Percentiles rank a stretch among this genome's conserved stretches.
These are phyloP conservation scores for Chaetodon auriga DNA, from an alignment of 2,113 vertebrate species.

Conservation along the genomic window DNA sequence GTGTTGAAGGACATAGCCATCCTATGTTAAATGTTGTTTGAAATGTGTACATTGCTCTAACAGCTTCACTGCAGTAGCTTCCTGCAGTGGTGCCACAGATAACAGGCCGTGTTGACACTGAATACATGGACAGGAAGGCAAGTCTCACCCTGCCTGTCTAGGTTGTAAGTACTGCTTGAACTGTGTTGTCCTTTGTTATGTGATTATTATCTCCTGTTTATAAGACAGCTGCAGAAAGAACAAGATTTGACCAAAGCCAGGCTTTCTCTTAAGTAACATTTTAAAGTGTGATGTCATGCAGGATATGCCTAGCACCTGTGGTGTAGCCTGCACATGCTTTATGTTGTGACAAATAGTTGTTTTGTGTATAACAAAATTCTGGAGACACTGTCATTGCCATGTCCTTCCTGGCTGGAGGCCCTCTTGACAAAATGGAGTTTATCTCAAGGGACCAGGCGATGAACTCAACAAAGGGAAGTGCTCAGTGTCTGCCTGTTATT, in stretches of 20 bases:
- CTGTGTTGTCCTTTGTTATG: background rate
- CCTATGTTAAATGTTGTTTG: background rate
- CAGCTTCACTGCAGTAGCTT: slow-evolving; percentile 39
- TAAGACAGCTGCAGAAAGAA: background rate
- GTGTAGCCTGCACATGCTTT: background rate
- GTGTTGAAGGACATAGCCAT: rapidly evolving
- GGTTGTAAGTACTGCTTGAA: background rate
- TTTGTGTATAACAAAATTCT: slow-evolving; percentile 8
- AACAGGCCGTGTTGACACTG: slow-evolving; percentile 33
- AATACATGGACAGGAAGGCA: slow-evolving; percentile 5
- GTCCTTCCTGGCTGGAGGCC: slow-evolving; percentile 15
- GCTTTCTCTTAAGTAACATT: background rate
- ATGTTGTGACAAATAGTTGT: background rate
- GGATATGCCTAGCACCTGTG: background rate
- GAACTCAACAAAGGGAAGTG: background rate
- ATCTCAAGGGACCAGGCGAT: background rate
- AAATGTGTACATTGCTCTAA: background rate
- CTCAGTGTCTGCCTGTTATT: background rate
- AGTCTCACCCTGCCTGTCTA: background rate
- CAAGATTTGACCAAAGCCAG: background rate
- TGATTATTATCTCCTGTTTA: background rate
- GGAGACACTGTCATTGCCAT: background rate
- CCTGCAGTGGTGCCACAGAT: slow-evolving; percentile 38
- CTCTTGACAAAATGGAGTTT: slow-evolving; percentile 50
- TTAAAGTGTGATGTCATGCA: background rate